Evolutionary conservation across 1,140 invertebrate genomes (phyloP), one percentile per base, ranked within the genome.

Genomic region (Brachionus manjavacas): DNA sequence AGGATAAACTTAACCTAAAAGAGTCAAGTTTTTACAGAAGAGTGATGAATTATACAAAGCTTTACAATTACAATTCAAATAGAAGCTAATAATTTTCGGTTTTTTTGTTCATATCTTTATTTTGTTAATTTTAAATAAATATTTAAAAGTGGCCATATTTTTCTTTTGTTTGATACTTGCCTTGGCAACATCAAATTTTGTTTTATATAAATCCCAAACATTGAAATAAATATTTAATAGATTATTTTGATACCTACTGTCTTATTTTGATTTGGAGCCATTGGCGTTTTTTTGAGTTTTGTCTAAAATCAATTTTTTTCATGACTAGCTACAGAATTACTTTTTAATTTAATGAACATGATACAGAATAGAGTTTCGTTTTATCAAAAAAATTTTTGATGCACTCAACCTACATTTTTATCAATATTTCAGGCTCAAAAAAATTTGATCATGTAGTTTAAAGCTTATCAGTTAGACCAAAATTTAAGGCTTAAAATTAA

Each of bases 21-120:
- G 72, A 76, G 25, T 76, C 72, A 49, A 76, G 72, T 28, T 49
- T 76, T 25, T 76, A 76, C 72, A 76, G 72, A 76, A 76, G 72
- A 76, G 72, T 76, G 7, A 76, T 76, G 72, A 76, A 76, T 28
- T 76, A 74, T 74, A 76, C 72, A 46, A 76, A 76, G 20, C 43
- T 76, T 76, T 74, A 74, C 39, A 74, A 74, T 74, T 11, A 74
- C 20, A 74, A 74, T 74, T 70, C 25, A 39, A 70, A 70, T 70
- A 60, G 16, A 60, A 60, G 52, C 52, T 20, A 60, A 20, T 20
- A 60, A 20, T 9, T 60, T 55, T 60, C 52, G n/a, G n/a, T 60
- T 60, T 60, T 60, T 16, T 60, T 25, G 52, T 60, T 23, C n/a
- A 60, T 60, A 60, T 60, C 52, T 60, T 60, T 23, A 60, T 60